These are phyloP conservation scores for Ditylenchus dipsaci DNA, from an alignment of 1,140 invertebrate genomes.

Conservation along the genomic window DNA sequence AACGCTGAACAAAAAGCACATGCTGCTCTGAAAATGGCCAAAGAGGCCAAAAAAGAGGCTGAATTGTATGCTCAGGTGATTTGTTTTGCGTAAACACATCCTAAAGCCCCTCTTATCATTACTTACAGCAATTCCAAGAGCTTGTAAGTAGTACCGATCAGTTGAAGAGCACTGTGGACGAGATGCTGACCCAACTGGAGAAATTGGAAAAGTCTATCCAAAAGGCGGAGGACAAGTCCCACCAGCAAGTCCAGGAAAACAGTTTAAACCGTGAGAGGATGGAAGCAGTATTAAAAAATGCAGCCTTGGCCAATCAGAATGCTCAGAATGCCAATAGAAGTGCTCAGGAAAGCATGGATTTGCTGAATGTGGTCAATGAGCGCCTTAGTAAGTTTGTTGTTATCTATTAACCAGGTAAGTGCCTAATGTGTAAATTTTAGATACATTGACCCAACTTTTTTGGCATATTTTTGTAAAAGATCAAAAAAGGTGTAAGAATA, in stretches of 20 bases:
- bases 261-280: slow-evolving; percentile 1
- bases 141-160: not conserved
- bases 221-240: not conserved
- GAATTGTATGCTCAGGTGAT: not conserved
- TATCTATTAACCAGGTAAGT: too few species aligned
- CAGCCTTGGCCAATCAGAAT: slow-evolving; percentile 3
- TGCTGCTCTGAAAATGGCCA: not conserved
- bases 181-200: not conserved
- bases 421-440: too few species aligned
- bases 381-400: slow-evolving; percentile 7
- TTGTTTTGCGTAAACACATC: too few species aligned
- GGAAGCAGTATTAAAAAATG: not conserved
- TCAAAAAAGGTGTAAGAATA: not conserved
- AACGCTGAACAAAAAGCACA: not conserved
- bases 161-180: not conserved
- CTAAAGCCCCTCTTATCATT: not conserved
- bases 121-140: slow-evolving; percentile 3
- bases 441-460: too few species aligned
- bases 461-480: too few species aligned
- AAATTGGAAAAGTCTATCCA: not conserved
- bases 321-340: slow-evolving; percentile 14
- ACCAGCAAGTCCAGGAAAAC: not conserved
- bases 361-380: slow-evolving; percentile 2
- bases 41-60: not conserved
- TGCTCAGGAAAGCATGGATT: not conserved